These are phyloP conservation scores for Loxodonta africana DNA, from an alignment of 2,113 vertebrate species.

Conservation along the genomic window DNA sequence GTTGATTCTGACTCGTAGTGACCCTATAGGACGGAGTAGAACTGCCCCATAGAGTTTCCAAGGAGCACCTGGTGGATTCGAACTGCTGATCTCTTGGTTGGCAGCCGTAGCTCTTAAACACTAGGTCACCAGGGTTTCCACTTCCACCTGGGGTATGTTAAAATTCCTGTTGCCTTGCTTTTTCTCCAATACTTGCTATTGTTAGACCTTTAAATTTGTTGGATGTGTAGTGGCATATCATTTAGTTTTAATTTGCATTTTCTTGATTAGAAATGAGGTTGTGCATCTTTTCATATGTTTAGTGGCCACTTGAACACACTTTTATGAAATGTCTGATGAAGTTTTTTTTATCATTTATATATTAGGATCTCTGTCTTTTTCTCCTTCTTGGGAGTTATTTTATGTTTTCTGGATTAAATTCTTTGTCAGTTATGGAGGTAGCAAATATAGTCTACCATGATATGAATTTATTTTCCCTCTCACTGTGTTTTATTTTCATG, in stretches of 20 bases:
- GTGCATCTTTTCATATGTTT: not conserved
- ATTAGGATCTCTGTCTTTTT: not conserved
- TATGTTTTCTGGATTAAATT: not conserved
- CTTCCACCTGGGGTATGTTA: not conserved
- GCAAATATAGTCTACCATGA: not conserved
- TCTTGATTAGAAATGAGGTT: too few relatives aligned
- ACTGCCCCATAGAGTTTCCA: too few relatives aligned
- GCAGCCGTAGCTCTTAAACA: too few relatives aligned
- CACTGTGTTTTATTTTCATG: not conserved
- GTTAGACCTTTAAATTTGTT: not conserved
- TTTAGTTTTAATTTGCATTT: not conserved
- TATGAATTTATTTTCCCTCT: not conserved
- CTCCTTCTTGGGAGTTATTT: not conserved
- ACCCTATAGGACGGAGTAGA: not conserved
- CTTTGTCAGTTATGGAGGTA: not conserved
- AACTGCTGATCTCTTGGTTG: too few relatives aligned
- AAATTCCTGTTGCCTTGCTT: not conserved
- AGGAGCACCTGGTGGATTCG: too few relatives aligned
- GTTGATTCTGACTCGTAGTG: not conserved
- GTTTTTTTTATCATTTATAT: not conserved
- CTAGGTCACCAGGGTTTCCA: too few relatives aligned
- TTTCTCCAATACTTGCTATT: not conserved
- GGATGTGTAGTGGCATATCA: not conserved
- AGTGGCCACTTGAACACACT: not conserved
- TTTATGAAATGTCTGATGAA: not conserved